phyloP scores from a whole-genome alignment of 2,888 invertebrate species.

The Sinopyrophorus schimmeli region DNA sequence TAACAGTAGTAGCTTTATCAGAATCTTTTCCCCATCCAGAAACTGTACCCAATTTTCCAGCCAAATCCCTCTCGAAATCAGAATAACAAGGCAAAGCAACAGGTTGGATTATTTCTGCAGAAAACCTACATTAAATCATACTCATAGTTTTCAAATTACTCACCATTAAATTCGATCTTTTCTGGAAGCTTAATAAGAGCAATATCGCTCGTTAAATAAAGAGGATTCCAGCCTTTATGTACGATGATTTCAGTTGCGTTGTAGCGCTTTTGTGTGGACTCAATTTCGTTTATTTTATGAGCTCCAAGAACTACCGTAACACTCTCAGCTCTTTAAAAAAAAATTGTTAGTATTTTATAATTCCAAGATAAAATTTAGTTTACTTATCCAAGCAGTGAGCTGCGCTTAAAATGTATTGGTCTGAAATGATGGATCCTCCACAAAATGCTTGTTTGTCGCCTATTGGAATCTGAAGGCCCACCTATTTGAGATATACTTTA shows the following conservation, averaged over 20 bases:
- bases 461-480: neutral
- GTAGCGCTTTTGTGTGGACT: constrained; percentile 46
- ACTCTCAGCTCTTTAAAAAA: constrained; percentile 29
- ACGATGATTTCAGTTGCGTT: constrained; percentile 37
- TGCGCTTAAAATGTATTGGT: constrained; percentile 58
- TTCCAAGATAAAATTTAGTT: neutral
- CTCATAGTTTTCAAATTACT: constrained; percentile 12
- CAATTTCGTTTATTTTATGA: constrained; percentile 44
- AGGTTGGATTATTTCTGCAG: neutral
- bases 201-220: constrained; percentile 52
- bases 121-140: neutral
- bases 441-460: constrained; percentile 55
- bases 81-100: constrained; percentile 1
- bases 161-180: constrained; percentile 51
- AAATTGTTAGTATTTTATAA: too few species aligned
- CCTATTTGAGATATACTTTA: too few species aligned
- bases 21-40: constrained; percentile 58
- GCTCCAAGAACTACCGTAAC: constrained; percentile 41
- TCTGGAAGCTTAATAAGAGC: constrained; percentile 54
- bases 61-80: neutral
- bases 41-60: constrained; percentile 44
- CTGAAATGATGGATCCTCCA: constrained; percentile 57
- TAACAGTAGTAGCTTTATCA: constrained; percentile 49
- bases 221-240: constrained; percentile 47
- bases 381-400: constrained; percentile 57